Evolutionary conservation across 2,888 invertebrate species (phyloP), one percentile per base, ranked within the genome.

Genomic region (Resseliella maxima): DNA sequence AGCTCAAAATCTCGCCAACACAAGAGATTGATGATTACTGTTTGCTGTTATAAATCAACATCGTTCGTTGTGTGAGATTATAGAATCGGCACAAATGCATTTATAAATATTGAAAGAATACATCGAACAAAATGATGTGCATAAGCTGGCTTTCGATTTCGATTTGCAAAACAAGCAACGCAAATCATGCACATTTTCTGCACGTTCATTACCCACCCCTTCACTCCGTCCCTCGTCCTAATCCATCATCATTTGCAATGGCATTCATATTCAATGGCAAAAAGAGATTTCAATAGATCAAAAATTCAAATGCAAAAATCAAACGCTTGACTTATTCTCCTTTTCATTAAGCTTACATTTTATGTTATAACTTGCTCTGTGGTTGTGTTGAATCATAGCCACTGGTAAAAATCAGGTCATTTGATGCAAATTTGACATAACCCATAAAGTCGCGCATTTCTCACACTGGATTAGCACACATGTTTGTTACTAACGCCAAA

Each of bases 81-180:
- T 72, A 72, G 72, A 72, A 72, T 72, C 72, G 72, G 72, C 72
- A 72, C 72, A 72, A 72, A 72, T 72, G 72, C 72, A 72, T 72
- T 72, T 72, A 72, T 72, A 72, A 72, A 72, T 72, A 72, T 72
- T 72, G 72, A 35, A 72, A 72, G 72, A 72, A 72, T 31, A 72
- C 72, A 59, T 24, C 27, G 72, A 31, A 72, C 18, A 12, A 72
- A 72, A 72, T 72, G 72, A 72, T 72, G 72, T 31, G 59, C 59
- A 59, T 59, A 59, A 59, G 59, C 59, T 59, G 72, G 72, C 0
- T 72, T 72, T 72, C 31, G 72, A 72, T 72, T 72, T 72, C 72
- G 15, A 72, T 72, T n/a, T 27, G 72, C 72, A 10, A 72, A 6
- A 72, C 31, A 72, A 72, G 31, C n/a, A n/a, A n/a, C 24, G 59